These are phyloP conservation scores for Philypnodon macrostomus DNA, from an alignment of 2,797 vertebrate genomes.

Conservation along the genomic window DNA sequence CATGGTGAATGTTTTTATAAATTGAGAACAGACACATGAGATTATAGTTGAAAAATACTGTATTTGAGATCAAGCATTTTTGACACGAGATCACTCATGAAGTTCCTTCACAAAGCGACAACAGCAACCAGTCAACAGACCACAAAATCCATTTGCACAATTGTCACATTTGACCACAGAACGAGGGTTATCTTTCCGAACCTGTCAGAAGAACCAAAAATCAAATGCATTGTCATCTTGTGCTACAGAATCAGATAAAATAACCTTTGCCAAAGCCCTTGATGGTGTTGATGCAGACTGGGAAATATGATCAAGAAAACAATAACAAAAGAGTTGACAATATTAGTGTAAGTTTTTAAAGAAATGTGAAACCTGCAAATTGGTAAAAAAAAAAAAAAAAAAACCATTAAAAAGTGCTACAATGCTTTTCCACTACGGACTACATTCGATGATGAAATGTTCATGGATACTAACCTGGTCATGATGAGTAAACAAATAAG, in stretches of 20 bases:
- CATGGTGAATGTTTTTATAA: too few relatives aligned
- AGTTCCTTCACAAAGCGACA: slow-evolving; percentile 40
- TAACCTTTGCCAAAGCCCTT: slow-evolving; percentile 36
- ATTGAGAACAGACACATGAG: not conserved
- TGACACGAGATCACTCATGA: slow-evolving; percentile 31
- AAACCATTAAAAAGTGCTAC: slow-evolving; percentile 24
- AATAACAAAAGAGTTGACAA: not conserved
- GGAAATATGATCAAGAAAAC: not conserved
- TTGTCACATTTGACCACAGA: slow-evolving; percentile 35
- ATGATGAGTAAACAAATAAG: too few relatives aligned
- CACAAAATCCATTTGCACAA: slow-evolving; percentile 11
- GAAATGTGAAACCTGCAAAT: too few relatives aligned
- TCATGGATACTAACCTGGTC: not conserved
- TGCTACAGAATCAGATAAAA: slow-evolving; percentile 7
- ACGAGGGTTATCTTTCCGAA: slow-evolving; percentile 16
- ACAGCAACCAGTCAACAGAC: slow-evolving; percentile 14
- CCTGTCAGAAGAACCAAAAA: not conserved
- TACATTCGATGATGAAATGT: not conserved
- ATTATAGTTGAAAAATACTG: slow-evolving; percentile 47
- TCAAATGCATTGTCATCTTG: slow-evolving; percentile 21
- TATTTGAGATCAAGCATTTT: slow-evolving; percentile 28
- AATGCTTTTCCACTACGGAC: not conserved
- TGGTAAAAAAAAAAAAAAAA: too few relatives aligned
- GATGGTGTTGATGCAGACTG: not conserved
- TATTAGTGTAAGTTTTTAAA: too few relatives aligned